Conservation (phyloP, 2,888 invertebrate species). For the Erannis defoliaria region DNA sequence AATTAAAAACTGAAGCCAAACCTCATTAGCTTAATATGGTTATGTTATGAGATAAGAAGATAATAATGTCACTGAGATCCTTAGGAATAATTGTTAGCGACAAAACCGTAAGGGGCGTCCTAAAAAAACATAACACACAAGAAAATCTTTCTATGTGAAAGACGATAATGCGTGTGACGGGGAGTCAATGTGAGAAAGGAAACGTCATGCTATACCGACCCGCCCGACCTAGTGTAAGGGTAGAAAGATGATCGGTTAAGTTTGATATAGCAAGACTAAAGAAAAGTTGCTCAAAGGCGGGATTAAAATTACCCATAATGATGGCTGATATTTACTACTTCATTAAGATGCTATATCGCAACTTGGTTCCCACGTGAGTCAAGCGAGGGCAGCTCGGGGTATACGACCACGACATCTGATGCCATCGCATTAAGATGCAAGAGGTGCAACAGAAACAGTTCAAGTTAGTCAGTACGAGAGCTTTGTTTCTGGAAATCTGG, state of each 20-base stretch:
- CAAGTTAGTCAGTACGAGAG: not conserved
- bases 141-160: no score
- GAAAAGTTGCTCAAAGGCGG: not conserved
- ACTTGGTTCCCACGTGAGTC: slow-evolving; percentile 32
- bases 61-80: no score
- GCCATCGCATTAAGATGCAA: slow-evolving; percentile 32
- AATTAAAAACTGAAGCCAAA: no score
- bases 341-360: not conserved
- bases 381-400: slow-evolving; percentile 19
- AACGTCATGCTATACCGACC: no score
- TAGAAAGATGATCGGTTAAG: not conserved
- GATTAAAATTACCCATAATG: not conserved
- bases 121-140: no score
- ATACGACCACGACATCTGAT: slow-evolving; percentile 6
- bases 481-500: not conserved
- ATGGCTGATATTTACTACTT: not conserved
- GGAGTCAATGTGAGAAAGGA: no score
- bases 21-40: no score
- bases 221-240: not conserved
- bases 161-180: no score
- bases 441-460: slow-evolving; percentile 8
- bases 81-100: not conserved
- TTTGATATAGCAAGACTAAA: no score
- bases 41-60: no score
- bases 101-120: not conserved